Conservation (phyloP, 23 tunicate genomes). For the Styela clava region DNA sequence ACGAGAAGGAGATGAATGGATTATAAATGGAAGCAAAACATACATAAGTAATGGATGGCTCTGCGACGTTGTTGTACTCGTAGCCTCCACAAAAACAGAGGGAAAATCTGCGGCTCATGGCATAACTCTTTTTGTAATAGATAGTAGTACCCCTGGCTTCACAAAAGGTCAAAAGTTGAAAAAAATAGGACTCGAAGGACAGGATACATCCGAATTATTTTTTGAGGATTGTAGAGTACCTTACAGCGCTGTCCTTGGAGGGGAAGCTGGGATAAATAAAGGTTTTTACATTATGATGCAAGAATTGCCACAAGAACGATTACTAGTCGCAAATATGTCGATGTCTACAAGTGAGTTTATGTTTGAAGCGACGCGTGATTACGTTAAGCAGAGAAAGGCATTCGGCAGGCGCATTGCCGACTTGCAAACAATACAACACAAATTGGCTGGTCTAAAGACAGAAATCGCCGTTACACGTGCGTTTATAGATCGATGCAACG, state of each 20-base stretch:
- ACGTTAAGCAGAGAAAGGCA: conserved; percentile 97
- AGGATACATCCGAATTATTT: conserved; percentile 97
- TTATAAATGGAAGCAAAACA: too few species aligned
- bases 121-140: conserved; percentile 84
- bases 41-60: conserved; percentile 96
- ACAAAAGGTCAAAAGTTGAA: conserved; percentile 86
- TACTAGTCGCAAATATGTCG: conserved; percentile 75
- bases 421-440: conserved; percentile 94
- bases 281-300: conserved; percentile 95
- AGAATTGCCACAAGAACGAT: conserved; percentile 93
- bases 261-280: conserved; percentile 80
- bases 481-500: too few species aligned
- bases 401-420: conserved; percentile 88
- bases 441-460: conserved; percentile 92
- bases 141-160: conserved; percentile 84
- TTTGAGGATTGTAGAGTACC: conserved; percentile 95
- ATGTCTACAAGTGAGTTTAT: conserved; percentile 88
- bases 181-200: conserved; percentile 91
- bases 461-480: conserved; percentile 82
- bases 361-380: conserved; percentile 94
- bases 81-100: conserved; percentile 84
- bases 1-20: conserved; percentile 92
- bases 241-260: conserved; percentile 81
- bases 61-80: conserved; percentile 86
- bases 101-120: conserved; percentile 98